Conservation (phyloP, 1,140 invertebrate species). For the Eciton burchellii region DNA sequence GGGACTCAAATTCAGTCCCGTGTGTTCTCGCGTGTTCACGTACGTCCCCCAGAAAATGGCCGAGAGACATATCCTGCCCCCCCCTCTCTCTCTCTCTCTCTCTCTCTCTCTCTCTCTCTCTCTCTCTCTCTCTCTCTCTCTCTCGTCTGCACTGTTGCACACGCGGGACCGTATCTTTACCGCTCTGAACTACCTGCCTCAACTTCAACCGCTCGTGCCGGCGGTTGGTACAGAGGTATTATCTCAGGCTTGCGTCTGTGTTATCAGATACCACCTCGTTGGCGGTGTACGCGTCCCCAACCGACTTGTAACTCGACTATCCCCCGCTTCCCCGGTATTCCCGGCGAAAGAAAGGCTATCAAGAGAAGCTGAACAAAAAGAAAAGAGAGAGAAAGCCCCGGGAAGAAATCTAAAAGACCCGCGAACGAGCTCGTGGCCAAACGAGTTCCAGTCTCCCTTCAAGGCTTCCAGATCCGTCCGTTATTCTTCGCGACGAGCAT, state of each 20-base stretch:
- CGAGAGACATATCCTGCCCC: not conserved
- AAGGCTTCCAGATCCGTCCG: not conserved
- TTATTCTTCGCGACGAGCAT: conserved; percentile 14
- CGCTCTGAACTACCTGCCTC: conserved; percentile 33
- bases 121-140: too few species aligned
- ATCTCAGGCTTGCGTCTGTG: conserved; percentile 69
- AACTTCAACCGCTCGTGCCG: conserved; percentile 68
- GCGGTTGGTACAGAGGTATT: conserved; percentile 66
- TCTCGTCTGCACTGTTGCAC: conserved; percentile 23
- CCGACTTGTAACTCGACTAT: conserved; percentile 25
- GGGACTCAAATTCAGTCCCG: conserved; percentile 2
- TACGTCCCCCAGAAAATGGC: conserved; percentile 7
- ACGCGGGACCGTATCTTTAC: conserved; percentile 45
- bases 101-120: too few species aligned
- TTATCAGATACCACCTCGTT: conserved; percentile 68
- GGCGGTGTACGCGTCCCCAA: conserved; percentile 23
- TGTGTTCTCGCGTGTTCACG: not conserved
- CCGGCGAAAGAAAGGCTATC: conserved; percentile 25
- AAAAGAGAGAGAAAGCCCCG: conserved; percentile 2
- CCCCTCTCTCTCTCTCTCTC: too few species aligned
- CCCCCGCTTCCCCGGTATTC: not conserved
- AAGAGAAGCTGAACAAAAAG: conserved; percentile 15
- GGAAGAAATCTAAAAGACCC: not conserved
- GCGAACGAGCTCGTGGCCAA: not conserved
- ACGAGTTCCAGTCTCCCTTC: not conserved